These are phyloP conservation scores for Balanococcus diminutus DNA, from an alignment of 2,888 invertebrate genomes.

Conservation along the genomic window DNA sequence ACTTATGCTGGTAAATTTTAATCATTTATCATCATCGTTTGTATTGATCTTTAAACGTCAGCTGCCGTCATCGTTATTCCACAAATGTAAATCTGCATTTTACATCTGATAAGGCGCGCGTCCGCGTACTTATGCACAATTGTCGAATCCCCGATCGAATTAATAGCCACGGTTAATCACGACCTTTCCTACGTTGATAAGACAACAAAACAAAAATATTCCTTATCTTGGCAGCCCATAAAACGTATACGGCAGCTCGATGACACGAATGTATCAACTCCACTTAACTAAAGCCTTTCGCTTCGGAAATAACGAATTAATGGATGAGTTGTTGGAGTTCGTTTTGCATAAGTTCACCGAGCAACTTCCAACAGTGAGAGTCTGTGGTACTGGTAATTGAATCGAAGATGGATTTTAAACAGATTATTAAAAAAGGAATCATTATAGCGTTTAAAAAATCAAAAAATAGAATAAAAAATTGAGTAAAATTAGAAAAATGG, in stretches of 20 bases:
- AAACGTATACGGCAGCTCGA: not conserved
- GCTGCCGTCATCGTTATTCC: constrained; percentile 41
- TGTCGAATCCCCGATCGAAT: not conserved
- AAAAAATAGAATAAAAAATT: too few species aligned
- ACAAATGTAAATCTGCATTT: constrained; percentile 40
- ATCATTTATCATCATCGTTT: constrained; percentile 41
- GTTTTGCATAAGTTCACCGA: not conserved
- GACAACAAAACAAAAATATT: constrained; percentile 11
- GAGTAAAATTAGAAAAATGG: too few species aligned
- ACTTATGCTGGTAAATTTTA: not conserved
- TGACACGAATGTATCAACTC: not conserved
- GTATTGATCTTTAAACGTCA: constrained; percentile 39
- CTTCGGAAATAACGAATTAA: not conserved
- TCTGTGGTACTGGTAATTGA: not conserved
- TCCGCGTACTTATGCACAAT: not conserved
- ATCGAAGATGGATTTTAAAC: too few species aligned
- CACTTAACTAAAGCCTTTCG: not conserved
- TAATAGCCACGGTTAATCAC: constrained; percentile 8
- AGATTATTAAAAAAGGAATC: too few species aligned
- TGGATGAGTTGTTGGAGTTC: not conserved
- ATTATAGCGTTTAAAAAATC: too few species aligned
- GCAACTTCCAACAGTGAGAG: not conserved
- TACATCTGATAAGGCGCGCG: constrained; percentile 34
- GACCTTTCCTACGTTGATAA: not conserved
- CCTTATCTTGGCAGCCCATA: not conserved